phyloP scores from a whole-genome alignment of 2,797 vertebrate genomes.

The Pantherophis alleghaniensis region DNA sequence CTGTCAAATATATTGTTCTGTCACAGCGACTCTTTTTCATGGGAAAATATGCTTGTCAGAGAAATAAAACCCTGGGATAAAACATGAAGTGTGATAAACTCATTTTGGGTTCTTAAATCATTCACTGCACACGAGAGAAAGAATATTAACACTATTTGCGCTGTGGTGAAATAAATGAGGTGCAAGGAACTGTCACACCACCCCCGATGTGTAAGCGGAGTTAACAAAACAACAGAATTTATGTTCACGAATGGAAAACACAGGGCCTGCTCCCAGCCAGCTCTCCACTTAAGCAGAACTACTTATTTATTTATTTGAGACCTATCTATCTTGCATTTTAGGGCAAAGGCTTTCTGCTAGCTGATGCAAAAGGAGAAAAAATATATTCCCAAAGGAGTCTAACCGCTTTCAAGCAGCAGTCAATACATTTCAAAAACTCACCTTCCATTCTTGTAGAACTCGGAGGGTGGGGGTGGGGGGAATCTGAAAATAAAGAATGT shows the following conservation, averaged over 20 bases:
- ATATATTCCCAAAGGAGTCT: not conserved
- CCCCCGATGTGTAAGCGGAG: too few species aligned
- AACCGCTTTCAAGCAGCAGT: not conserved
- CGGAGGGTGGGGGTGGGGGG: too few species aligned
- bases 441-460: not conserved
- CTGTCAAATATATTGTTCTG: conserved; percentile 48
- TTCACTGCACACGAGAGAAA: conserved; percentile 50
- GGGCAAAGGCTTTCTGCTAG: too few species aligned
- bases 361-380: not conserved
- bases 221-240: not conserved
- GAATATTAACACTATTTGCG: conserved; percentile 42
- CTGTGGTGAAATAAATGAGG: conserved; percentile 28
- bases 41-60: conserved; percentile 22
- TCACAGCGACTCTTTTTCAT: conserved; percentile 30
- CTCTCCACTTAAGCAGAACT: not conserved
- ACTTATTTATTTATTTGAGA: not conserved
- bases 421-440: not conserved
- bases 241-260: not conserved
- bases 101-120: conserved; percentile 55
- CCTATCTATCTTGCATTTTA: not conserved
- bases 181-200: not conserved
- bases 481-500: not conserved
- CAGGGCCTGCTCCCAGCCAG: not conserved
- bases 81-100: conserved; percentile 43
- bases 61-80: conserved; percentile 43